Evolutionary conservation across 1,140 invertebrate genomes (phyloP).

Genomic region (Lordiphosa collinella): DNA sequence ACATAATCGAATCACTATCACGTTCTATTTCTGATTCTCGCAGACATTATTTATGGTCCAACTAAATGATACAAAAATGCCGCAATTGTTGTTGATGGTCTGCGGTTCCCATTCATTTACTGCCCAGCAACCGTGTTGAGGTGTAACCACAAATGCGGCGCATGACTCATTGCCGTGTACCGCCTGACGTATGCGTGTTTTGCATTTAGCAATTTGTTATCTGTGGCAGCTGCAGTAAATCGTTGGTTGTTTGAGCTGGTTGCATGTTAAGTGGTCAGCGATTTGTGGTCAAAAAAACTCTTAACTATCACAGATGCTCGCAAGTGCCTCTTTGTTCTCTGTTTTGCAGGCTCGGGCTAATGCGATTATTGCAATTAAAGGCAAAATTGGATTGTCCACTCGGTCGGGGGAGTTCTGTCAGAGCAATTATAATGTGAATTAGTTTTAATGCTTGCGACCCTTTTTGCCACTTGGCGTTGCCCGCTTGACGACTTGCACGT

Average conservation of each 20-base stretch:
- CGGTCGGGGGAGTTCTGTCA: neutral
- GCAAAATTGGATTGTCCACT: slow-evolving; percentile 28
- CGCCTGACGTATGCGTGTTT: slow-evolving; percentile 64
- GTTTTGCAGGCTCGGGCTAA: slow-evolving; percentile 24
- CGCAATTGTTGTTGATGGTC: slow-evolving; percentile 15
- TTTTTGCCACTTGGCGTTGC: slow-evolving; percentile 37
- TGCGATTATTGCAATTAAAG: slow-evolving; percentile 63
- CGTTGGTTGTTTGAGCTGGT: slow-evolving; percentile 17
- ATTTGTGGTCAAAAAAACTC: slow-evolving; percentile 35
- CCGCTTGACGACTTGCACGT: slow-evolving; percentile 42
- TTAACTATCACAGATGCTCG: neutral
- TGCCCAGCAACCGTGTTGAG: neutral
- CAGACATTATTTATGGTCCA: slow-evolving; percentile 44
- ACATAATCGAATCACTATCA: slow-evolving; percentile 34
- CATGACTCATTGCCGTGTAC: slow-evolving; percentile 34
- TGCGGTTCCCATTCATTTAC: slow-evolving; percentile 14
- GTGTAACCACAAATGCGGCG: neutral
- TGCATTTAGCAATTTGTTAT: slow-evolving; percentile 41
- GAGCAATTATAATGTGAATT: slow-evolving; percentile 66
- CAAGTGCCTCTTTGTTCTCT: neutral
- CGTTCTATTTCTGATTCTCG: slow-evolving; percentile 8
- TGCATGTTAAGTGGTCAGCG: slow-evolving; percentile 57
- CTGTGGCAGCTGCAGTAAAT: slow-evolving; percentile 46
- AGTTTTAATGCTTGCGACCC: slow-evolving; percentile 63
- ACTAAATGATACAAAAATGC: slow-evolving; percentile 14